Evolutionary conservation across 2,888 invertebrate species (phyloP).

Genomic region (Ectemnius continuus): DNA sequence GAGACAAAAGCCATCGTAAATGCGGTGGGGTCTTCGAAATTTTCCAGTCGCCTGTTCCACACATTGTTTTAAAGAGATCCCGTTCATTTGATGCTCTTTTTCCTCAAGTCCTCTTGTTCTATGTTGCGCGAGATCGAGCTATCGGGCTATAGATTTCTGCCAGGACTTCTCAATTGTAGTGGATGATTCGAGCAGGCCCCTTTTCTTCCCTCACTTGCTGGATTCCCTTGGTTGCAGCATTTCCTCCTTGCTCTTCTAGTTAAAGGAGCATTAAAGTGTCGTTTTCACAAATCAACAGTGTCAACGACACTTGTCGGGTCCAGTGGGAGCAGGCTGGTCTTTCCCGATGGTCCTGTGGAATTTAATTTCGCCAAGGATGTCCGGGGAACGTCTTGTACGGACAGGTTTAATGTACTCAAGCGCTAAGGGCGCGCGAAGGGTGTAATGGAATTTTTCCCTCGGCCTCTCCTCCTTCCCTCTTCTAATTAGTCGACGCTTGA

Average conservation of each 20-base stretch:
- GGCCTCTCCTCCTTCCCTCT: not conserved
- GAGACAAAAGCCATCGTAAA: constrained; percentile 1
- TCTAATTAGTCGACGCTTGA: not conserved
- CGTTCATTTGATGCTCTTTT: too few species aligned
- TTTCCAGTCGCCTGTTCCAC: not conserved
- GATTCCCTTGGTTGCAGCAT: not conserved
- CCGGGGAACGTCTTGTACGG: not conserved
- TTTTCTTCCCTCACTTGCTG: constrained; percentile 14
- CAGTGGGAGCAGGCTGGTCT: not conserved
- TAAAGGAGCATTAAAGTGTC: constrained; percentile 40
- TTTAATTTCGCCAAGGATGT: not conserved
- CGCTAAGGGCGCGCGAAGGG: not conserved
- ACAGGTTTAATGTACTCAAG: constrained; percentile 1
- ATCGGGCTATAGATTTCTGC: not conserved
- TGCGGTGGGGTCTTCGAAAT: not conserved
- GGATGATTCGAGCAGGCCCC: constrained; percentile 16
- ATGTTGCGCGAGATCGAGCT: not conserved
- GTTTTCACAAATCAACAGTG: constrained; percentile 26
- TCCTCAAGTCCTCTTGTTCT: not conserved
- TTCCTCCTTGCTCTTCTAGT: not conserved
- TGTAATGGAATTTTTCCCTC: not conserved
- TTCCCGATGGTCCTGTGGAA: not conserved
- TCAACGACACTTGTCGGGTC: not conserved
- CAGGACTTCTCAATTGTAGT: constrained; percentile 17
- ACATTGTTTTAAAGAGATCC: not conserved